Evolutionary conservation across 2,797 vertebrate species (phyloP), one percentile per base, ranked within the genome.

Genomic region (Semotilus atromaculatus): DNA sequence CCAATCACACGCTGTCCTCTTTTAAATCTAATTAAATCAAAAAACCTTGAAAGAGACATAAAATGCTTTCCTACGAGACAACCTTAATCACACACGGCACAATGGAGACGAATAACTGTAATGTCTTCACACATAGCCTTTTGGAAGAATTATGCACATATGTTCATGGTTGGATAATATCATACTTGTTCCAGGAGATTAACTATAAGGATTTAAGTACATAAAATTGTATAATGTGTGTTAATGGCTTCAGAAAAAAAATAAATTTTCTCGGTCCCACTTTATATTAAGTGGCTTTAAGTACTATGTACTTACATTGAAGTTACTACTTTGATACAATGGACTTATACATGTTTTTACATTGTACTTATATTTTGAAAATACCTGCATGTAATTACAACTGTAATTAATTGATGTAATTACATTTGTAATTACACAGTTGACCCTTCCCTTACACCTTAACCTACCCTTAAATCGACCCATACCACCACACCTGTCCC

Each of bases 11-110:
- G 81, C 80, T 67, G 76, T 80, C 62, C 43, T 43, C 83, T 43
- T 67, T 70, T 16, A 85, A 83, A 76, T 64, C 45, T 45, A 77
- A 88, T 88, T 81, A 76, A 87, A 85, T 87, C 10, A 88, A 72
- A 81, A 83, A 85, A 67, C 66, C 80, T n/a, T 82, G 62, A 67
- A 84, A 76, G 18, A 79, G 51, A 26, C 51, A 83, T 78, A 66
- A 82, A 85, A 85, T 76, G 75, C 62, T 80, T 84, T 70, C 36
- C 53, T 60, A 21, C 26, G 45, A 78, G 29, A 82, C 55, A 40
- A 34, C 16, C 13, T 45, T 71, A 81, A 87, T 83, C 53, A 43
- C 10, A 72, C 19, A 26, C 1, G 14, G 55, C 73, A 34, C 19
- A 75, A 71, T n/a, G 23, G 43, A 81, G 51, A 48, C 7, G 3